A percentile compares a stretch with the other conserved stretches of the same genome.
Conservation (phyloP, 2,888 invertebrate species). For the Synergus itoensis region DNA sequence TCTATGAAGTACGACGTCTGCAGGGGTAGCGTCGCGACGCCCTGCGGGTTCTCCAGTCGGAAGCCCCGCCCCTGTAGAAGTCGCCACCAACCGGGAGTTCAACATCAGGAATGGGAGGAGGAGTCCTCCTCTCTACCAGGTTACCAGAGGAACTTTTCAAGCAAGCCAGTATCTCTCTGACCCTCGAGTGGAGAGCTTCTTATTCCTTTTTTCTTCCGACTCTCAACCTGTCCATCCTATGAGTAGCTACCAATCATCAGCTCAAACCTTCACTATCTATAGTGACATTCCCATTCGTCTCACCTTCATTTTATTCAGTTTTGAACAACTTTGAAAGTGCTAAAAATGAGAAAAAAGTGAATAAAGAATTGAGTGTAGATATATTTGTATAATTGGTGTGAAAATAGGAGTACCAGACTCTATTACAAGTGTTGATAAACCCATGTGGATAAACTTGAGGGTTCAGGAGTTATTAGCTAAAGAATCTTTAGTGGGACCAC, state of each 20-base stretch:
- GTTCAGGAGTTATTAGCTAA: not conserved
- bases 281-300: not conserved
- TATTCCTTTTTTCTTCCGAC: conserved; percentile 53
- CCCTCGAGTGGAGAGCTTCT: conserved; percentile 62
- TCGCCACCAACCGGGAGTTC: conserved; percentile 73
- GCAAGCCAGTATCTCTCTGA: conserved; percentile 60
- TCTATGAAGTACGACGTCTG: conserved; percentile 46
- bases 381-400: not conserved
- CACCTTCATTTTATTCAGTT: not conserved
- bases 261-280: conserved; percentile 44
- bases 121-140: conserved; percentile 64
- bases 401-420: not conserved
- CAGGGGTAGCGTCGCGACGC: conserved; percentile 70
- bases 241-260: conserved; percentile 44
- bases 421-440: not conserved
- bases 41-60: conserved; percentile 64
- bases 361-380: not conserved
- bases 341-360: not conserved
- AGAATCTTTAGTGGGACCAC: not conserved
- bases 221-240: conserved; percentile 30
- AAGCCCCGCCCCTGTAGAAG: conserved; percentile 74
- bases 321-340: not conserved
- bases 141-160: conserved; percentile 54
- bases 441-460: not conserved
- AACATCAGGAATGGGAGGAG: conserved; percentile 71